Evolutionary conservation across 2,113 vertebrate species (phyloP).

Genomic region (Poeciliopsis turrubarensis): DNA sequence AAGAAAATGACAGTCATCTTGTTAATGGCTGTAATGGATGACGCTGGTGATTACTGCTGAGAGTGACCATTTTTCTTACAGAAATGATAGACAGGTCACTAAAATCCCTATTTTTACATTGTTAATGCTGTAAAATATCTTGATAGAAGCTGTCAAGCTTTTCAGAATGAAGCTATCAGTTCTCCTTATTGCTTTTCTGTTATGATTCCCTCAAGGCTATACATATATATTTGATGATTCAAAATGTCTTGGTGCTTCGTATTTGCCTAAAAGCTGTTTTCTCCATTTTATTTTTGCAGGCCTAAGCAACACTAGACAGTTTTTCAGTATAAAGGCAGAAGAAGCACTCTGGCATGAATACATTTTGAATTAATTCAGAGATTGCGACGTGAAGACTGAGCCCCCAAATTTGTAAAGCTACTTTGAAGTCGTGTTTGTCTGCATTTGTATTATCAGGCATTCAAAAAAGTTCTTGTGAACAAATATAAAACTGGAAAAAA

Average conservation of each 20-base stretch:
- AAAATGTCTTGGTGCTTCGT: constrained; percentile 33
- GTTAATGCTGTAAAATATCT: constrained; percentile 46
- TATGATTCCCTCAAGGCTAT: constrained; percentile 47
- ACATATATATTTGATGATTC: constrained; percentile 54
- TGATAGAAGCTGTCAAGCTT: constrained; percentile 28
- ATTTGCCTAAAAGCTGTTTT: constrained; percentile 41
- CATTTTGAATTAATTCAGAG: constrained; percentile 44
- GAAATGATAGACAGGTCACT: constrained; percentile 35
- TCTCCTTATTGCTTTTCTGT: constrained; percentile 46
- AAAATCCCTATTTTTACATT: constrained; percentile 40
- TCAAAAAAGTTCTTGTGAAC: not conserved
- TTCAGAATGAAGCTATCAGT: constrained; percentile 40
- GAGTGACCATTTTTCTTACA: constrained; percentile 34
- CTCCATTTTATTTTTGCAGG: constrained; percentile 1
- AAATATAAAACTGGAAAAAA: no score
- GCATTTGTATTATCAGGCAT: constrained; percentile 4
- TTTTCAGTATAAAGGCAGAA: constrained; percentile 43
- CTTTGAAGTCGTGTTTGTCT: constrained; percentile 35
- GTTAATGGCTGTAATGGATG: constrained; percentile 46
- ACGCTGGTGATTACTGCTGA: constrained; percentile 35
- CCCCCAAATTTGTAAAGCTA: constrained; percentile 24
- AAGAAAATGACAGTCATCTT: constrained; percentile 53
- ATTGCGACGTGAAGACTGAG: constrained; percentile 28
- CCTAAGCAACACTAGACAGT: constrained; percentile 23
- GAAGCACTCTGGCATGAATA: constrained; percentile 23